Percentiles rank a stretch among this genome's conserved stretches.
Evolutionary conservation across 2,797 vertebrate species (phyloP).

Genomic region (Lagodon rhomboides): DNA sequence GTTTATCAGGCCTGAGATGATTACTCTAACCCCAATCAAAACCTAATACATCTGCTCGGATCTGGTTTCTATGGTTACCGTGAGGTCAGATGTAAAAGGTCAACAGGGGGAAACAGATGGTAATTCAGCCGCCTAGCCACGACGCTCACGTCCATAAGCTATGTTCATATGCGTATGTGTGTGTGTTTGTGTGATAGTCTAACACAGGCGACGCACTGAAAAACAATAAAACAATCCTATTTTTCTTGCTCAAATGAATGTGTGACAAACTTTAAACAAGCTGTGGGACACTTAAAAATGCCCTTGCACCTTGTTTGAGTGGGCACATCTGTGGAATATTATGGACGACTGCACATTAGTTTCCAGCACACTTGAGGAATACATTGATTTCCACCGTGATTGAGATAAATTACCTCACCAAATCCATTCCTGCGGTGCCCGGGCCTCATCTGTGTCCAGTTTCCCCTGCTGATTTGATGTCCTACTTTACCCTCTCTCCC

Average conservation of each 20-base stretch:
- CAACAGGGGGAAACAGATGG: conserved; percentile 63
- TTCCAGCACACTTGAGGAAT: background rate
- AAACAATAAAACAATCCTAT: background rate
- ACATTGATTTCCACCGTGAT: conserved; percentile 5
- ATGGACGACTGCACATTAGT: background rate
- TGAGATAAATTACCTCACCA: conserved; percentile 1
- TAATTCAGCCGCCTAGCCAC: conserved; percentile 13
- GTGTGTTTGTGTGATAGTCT: background rate
- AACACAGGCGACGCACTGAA: background rate
- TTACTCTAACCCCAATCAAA: conserved; percentile 33
- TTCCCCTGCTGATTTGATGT: conserved; percentile 28
- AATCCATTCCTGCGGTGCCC: background rate
- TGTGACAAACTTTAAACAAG: background rate
- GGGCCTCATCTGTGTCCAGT: background rate
- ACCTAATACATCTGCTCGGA: conserved; percentile 18
- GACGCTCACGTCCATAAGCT: conserved; percentile 27
- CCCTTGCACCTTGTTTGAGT: background rate
- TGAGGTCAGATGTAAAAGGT: conserved; percentile 57
- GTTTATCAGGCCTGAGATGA: conserved; percentile 49
- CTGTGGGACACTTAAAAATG: background rate
- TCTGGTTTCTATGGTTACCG: conserved; percentile 27
- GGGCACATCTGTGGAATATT: background rate
- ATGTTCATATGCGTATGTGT: conserved; percentile 31
- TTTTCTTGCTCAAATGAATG: background rate
- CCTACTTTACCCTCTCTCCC: conserved; percentile 39